Evolutionary conservation across 2,113 vertebrate genomes (phyloP).

Genomic region (Drymodes brunneopygia): DNA sequence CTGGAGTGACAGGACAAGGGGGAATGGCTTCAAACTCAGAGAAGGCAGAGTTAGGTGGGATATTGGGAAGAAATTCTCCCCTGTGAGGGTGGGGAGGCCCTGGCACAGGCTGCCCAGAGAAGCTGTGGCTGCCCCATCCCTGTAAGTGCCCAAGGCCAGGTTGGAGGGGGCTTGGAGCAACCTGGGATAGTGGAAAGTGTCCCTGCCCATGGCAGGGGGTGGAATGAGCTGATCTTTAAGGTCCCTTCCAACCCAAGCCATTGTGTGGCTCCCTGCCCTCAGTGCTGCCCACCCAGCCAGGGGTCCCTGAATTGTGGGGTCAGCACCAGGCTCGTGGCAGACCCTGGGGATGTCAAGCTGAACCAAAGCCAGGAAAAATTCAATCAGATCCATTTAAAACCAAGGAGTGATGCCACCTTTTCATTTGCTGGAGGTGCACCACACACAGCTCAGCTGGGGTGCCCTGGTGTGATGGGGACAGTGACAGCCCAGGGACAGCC

Average conservation of each 20-base stretch:
- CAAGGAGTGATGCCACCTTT: neutral
- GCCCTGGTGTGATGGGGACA: accelerated
- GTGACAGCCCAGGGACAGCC: accelerated
- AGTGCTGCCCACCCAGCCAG: neutral
- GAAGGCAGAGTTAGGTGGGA: neutral
- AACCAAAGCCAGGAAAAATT: neutral
- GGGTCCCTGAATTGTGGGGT: accelerated
- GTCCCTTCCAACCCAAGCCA: neutral
- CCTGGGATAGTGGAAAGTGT: accelerated
- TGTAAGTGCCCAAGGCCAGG: neutral
- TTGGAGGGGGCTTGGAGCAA: accelerated
- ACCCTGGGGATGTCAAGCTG: too few species aligned
- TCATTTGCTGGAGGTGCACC: neutral
- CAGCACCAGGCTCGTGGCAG: neutral
- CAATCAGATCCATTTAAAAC: neutral
- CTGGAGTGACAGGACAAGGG: neutral
- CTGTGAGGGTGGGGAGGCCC: accelerated
- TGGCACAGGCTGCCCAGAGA: neutral
- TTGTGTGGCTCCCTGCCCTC: neutral
- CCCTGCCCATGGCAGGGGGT: neutral
- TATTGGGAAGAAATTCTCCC: neutral
- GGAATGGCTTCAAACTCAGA: neutral
- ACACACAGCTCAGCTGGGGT: neutral
- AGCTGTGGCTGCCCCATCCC: neutral
- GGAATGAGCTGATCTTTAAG: neutral